phyloP scores from a whole-genome alignment of 1,140 invertebrate species.

The Trachymyrmex septentrionalis region DNA sequence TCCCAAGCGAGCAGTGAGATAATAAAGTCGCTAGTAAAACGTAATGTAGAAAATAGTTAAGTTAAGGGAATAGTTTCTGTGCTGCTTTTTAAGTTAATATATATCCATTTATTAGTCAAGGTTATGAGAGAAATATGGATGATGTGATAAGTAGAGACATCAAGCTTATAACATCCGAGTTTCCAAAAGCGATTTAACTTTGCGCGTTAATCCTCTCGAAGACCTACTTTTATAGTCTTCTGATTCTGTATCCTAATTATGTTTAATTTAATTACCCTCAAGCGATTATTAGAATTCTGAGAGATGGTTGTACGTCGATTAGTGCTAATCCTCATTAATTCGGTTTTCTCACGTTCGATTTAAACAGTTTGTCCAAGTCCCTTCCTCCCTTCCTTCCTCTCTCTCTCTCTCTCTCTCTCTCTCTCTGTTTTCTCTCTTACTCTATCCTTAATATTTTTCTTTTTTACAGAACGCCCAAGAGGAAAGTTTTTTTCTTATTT shows the following conservation, averaged over 20 bases:
- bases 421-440: background rate
- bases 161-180: background rate
- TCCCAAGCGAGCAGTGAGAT: background rate
- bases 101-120: background rate
- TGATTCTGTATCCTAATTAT: constrained; percentile 18
- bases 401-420: too few relatives aligned
- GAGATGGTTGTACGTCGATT: constrained; percentile 25
- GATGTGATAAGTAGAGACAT: constrained; percentile 7
- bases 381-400: too few relatives aligned
- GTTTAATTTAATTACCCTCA: constrained; percentile 39
- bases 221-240: constrained; percentile 21
- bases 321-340: constrained; percentile 52
- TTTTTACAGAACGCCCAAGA: background rate
- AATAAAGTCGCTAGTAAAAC: background rate
- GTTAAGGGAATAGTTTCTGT: background rate
- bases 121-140: background rate
- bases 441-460: background rate
- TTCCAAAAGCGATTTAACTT: constrained; percentile 24
- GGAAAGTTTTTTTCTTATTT: background rate
- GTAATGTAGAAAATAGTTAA: background rate
- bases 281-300: constrained; percentile 32
- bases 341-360: constrained; percentile 15
- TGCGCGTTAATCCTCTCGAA: constrained; percentile 11
- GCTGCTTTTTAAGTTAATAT: background rate
- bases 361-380: background rate